Evolutionary conservation across 2,113 vertebrate genomes (phyloP).

Genomic region (Tachuris rubrigastra): DNA sequence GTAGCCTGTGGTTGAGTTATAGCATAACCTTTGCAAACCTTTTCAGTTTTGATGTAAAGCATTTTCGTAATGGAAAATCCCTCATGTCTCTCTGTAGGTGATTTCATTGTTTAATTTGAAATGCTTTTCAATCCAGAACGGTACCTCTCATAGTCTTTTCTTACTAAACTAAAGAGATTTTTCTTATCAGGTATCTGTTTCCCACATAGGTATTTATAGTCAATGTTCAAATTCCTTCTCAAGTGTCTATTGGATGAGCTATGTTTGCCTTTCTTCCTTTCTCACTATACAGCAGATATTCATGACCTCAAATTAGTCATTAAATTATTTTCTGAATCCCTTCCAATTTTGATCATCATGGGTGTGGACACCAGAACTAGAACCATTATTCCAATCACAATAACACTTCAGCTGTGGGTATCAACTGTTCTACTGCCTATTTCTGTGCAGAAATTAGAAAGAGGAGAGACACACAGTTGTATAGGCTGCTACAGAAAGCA

Average conservation of each 20-base stretch:
- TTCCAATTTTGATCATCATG: background rate
- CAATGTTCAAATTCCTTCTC: background rate
- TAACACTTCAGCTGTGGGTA: background rate
- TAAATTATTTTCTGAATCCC: background rate
- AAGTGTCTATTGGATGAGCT: background rate
- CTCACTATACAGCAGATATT: background rate
- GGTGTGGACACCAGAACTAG: background rate
- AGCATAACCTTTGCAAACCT: background rate
- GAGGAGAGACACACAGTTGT: background rate
- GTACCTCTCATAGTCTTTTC: background rate
- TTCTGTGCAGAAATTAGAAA: background rate
- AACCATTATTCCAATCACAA: background rate
- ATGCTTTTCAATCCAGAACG: background rate
- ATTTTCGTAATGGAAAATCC: background rate
- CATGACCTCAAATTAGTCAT: background rate
- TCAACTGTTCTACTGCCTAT: background rate
- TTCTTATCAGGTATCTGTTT: background rate
- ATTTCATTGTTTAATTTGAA: constrained; percentile 2
- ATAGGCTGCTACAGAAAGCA: background rate
- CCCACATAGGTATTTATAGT: background rate
- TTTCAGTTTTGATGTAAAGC: background rate
- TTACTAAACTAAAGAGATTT: background rate
- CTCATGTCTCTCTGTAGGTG: background rate
- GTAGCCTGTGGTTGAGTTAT: background rate
- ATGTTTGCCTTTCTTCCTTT: background rate